These are phyloP conservation scores for Eupithecia exiguata DNA, from an alignment of 2,888 invertebrate species.

Conservation along the genomic window DNA sequence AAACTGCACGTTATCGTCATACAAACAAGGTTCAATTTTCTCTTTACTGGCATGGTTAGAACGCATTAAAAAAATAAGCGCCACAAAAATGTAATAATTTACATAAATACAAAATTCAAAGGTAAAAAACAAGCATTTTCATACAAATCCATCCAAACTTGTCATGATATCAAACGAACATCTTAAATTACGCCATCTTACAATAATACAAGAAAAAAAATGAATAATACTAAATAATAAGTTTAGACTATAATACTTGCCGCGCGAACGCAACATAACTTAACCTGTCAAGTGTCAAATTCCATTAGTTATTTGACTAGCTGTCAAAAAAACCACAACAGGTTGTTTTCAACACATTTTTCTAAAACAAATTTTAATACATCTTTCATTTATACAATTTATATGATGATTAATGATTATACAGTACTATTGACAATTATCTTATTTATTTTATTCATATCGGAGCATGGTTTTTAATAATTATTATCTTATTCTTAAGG, in stretches of 20 bases:
- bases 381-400: constrained; percentile 39
- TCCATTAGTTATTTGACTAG: constrained; percentile 77
- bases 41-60: constrained; percentile 51
- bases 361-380: constrained; percentile 39
- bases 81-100: constrained; percentile 66
- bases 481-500: background rate
- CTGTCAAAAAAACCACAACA: constrained; percentile 64
- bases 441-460: constrained; percentile 9
- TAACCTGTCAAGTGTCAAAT: constrained; percentile 66
- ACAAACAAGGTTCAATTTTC: constrained; percentile 35
- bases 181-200: constrained; percentile 82
- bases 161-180: constrained; percentile 80
- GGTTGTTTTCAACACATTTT: constrained; percentile 45
- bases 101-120: constrained; percentile 64
- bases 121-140: constrained; percentile 65
- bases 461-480: constrained; percentile 11
- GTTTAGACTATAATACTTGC: constrained; percentile 72
- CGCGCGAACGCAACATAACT: constrained; percentile 48
- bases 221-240: constrained; percentile 67
- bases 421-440: constrained; percentile 33
- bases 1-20: constrained; percentile 54
- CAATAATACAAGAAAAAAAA: constrained; percentile 63
- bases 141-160: constrained; percentile 71
- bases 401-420: constrained; percentile 26
- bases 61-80: constrained; percentile 63